Evolutionary conservation across 2,888 invertebrate species (phyloP).

Genomic region (Noctuana brunneofusca): DNA sequence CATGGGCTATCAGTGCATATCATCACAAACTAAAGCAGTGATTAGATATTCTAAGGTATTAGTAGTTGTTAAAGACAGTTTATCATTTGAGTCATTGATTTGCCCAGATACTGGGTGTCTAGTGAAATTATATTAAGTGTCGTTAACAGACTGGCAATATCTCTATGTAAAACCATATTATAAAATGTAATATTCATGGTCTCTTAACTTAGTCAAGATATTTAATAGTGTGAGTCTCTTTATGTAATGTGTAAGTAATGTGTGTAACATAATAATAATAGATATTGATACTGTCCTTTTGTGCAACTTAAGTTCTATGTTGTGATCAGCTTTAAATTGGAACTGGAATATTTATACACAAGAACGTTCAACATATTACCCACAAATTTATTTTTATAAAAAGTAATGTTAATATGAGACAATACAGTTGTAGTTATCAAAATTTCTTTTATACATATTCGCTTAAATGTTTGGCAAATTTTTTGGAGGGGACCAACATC

Average conservation of each 20-base stretch:
- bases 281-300: slow-evolving; percentile 75
- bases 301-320: slow-evolving; percentile 80
- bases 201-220: slow-evolving; percentile 82
- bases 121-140: slow-evolving; percentile 81
- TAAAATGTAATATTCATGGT: slow-evolving; percentile 79
- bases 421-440: slow-evolving; percentile 76
- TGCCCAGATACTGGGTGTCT: slow-evolving; percentile 77
- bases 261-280: slow-evolving; percentile 73
- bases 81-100: slow-evolving; percentile 78
- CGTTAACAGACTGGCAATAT: slow-evolving; percentile 81
- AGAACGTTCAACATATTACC: slow-evolving; percentile 68
- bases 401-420: slow-evolving; percentile 75
- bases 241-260: slow-evolving; percentile 71
- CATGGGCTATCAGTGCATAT: slow-evolving; percentile 81
- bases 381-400: slow-evolving; percentile 80
- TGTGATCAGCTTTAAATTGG: slow-evolving; percentile 80
- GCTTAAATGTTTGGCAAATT: slow-evolving; percentile 65
- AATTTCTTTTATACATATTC: slow-evolving; percentile 56
- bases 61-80: slow-evolving; percentile 80
- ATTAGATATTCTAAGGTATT: slow-evolving; percentile 82
- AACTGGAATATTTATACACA: slow-evolving; percentile 78
- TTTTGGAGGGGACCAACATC: slow-evolving; percentile 80
- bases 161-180: slow-evolving; percentile 79
- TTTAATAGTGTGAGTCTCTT: slow-evolving; percentile 82
- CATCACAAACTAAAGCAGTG: slow-evolving; percentile 82